phyloP scores from a whole-genome alignment of 2,888 invertebrate genomes.

The Tigriopus californicus region DNA sequence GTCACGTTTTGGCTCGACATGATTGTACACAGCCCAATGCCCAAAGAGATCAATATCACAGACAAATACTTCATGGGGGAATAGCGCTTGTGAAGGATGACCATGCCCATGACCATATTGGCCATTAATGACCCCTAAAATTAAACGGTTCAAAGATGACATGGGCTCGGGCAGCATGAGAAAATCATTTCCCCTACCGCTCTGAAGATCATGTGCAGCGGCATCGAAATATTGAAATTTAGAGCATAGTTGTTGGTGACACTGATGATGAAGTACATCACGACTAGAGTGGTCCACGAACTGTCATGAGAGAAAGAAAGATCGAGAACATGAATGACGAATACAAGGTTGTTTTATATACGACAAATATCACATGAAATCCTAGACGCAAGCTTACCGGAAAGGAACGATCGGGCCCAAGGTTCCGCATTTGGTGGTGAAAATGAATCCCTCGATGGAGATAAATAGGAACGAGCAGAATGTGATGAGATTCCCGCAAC shows the following conservation, averaged over 20 bases:
- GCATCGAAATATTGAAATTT: constrained; percentile 90
- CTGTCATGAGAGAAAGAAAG: too few relatives aligned
- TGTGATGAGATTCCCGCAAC: constrained; percentile 84
- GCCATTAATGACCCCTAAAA: constrained; percentile 80
- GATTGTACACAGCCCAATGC: constrained; percentile 75
- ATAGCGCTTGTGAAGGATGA: constrained; percentile 67
- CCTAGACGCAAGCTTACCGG: too few relatives aligned
- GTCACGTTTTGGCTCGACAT: constrained; percentile 36
- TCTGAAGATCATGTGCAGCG: constrained; percentile 94
- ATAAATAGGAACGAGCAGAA: constrained; percentile 84
- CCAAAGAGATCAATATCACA: constrained; percentile 76
- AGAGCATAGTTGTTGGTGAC: constrained; percentile 88
- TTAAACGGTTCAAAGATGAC: neutral
- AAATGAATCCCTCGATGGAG: constrained; percentile 65
- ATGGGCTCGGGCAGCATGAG: neutral
- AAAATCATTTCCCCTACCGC: constrained; percentile 42
- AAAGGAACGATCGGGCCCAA: constrained; percentile 41
- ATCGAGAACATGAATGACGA: too few relatives aligned
- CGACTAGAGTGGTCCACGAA: constrained; percentile 41
- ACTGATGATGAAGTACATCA: constrained; percentile 76
- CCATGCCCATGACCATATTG: constrained; percentile 82
- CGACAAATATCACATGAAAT: too few relatives aligned
- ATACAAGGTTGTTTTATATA: too few relatives aligned
- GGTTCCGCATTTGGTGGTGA: constrained; percentile 56
- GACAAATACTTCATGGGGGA: constrained; percentile 67